Evolutionary conservation across 2,113 vertebrate genomes (phyloP), one percentile per base, ranked within the genome.

Genomic region (Cyanocitta stelleri): DNA sequence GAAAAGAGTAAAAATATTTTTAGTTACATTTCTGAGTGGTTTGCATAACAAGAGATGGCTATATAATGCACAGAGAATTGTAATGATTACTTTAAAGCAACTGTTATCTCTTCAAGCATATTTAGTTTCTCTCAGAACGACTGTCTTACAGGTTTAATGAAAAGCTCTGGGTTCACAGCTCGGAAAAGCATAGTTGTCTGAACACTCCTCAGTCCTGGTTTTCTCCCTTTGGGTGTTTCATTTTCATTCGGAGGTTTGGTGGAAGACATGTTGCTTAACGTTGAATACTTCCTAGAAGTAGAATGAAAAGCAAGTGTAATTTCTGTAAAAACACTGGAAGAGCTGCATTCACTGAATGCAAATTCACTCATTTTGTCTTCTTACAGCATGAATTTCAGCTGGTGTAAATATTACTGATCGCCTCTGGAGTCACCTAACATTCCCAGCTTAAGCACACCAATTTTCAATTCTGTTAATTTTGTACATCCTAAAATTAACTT

Each of bases 151-250:
- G 99, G 99, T 97, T 98, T 99, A 79, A 99, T 99, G 98, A 99
- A 99, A 92, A 99, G 99, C 93, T 99, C 99, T 6, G 99, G 99
- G 93, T 99, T 99, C 63, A 99, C 97, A 10, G 98, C 99, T 77
- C 99, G 97, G 97, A 99, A 99, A 33, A 99, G 97, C 6, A 98
- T 98, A 32, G 99, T 99, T n/a, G 99, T 99, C 67, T 85, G 97
- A 2, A 97, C 97, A 1, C 96, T 98, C 80, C 98, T 98, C 91
- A 99, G 97, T 41, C 99, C 99, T 7, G 98, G 98, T 9, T 85
- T 98, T 92, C 97, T 98, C 35, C 98, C 98, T 86, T 93, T 97
- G 21, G 92, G 35, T 17, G 66, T n/a, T 84, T 98, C 97, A 64
- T 94, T 96, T 95, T 97, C 90, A 76, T 85, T 59, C 27, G 93